Base-by-base conservation (phyloP, 37 sponge, comb jelly and placozoan species). In the Tethya wilhelma region DNA sequence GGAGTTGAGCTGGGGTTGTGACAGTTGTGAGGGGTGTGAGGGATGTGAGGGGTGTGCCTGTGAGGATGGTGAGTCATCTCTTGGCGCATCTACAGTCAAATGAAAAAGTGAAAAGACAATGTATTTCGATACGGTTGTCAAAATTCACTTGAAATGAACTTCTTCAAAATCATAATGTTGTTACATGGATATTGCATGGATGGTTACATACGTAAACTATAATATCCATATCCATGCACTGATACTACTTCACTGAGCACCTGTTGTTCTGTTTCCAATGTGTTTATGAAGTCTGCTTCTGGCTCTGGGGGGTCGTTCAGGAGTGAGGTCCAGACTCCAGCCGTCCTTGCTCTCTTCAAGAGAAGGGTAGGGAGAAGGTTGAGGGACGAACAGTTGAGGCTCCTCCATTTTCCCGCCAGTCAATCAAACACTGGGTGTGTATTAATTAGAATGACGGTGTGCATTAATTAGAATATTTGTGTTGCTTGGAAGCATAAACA, bases 261-360 rank as follows among this genome's bases (percentile, higher is more conserved):
- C n/a, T n/a, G n/a, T n/a, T n/a, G n/a, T n/a, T n/a, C n/a, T n/a
- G 53, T 49, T 49, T 9, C 14, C 53, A 14, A 14, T 49, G 14
- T 19, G 14, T 4, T 43, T 40, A 23, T 32, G 69, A 41, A 69
- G 2, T 28, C 46, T 46, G 29, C 56, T 45, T 56, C 60, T 71
- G 6, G 29, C 45, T 12, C 8, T 38, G 22, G 6, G 66, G 4
- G 19, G 17, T 59, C 58, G 75, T 58, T 84, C 84, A 9, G 84
- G 84, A 37, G 84, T 84, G 25, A 84, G 67, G 29, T 84, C 84
- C 29, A 84, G 56, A 7, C 55, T 38, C 6, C 20, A 22, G 57
- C 77, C 68, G 45, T 33, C 56, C 11, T 75, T 77, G 0, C 22
- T 2, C 11, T 30, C 44, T n/a, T 30, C 44, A 0, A 41, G 2